phyloP scores from a whole-genome alignment of 2,113 vertebrate species.

The human region GRCh38 chr3:114798001-114798500 shows the following conservation, averaged over 20 bases:
- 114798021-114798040: conserved; percentile 73
- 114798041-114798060: conserved; percentile 19
- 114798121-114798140: conserved; percentile 36
- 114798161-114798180: conserved; percentile 71
- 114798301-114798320: conserved; percentile 54
- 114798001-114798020: conserved; percentile 36
- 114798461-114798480: background rate
- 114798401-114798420: background rate
- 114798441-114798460: background rate
- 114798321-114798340: background rate
- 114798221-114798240: conserved; percentile 80
- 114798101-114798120: conserved; percentile 72
- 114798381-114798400: background rate
- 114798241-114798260: conserved; percentile 78
- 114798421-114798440: background rate
- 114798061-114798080: conserved; percentile 70
- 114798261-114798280: conserved; percentile 80
- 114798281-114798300: conserved; percentile 72
- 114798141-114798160: conserved; percentile 69
- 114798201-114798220: conserved; percentile 79
- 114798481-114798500: background rate
- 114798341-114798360: background rate
- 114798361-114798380: background rate
- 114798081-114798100: conserved; percentile 66
- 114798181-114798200: conserved; percentile 72